phyloP scores from a whole-genome alignment of 2,888 invertebrate genomes.

The Dicranocentrus wangi region DNA sequence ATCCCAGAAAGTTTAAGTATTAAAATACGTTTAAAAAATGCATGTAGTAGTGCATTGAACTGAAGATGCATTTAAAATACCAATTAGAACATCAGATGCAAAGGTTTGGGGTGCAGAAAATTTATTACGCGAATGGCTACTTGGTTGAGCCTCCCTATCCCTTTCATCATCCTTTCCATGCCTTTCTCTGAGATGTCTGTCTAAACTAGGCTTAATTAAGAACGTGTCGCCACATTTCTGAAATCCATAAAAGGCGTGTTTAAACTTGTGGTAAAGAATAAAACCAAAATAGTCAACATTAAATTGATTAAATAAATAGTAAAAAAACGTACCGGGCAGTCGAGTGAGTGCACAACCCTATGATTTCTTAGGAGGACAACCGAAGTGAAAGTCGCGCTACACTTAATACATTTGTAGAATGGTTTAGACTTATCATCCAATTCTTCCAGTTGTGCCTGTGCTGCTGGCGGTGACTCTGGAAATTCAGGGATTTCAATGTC shows the following conservation, averaged over 20 bases:
- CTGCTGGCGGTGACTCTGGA: too few relatives aligned
- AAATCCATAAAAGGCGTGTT: too few relatives aligned
- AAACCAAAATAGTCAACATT: constrained; percentile 3
- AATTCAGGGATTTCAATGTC: not conserved
- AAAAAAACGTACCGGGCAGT: constrained; percentile 30
- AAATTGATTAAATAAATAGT: not conserved
- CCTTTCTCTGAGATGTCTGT: constrained; percentile 39
- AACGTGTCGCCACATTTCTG: constrained; percentile 46
- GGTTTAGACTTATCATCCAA: constrained; percentile 8
- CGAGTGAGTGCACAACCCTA: constrained; percentile 37
- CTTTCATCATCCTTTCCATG: constrained; percentile 4
- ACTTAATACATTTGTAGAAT: constrained; percentile 46
- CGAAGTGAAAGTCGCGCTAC: constrained; percentile 31
- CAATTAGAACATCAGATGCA: constrained; percentile 49
- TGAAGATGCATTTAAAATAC: constrained; percentile 12
- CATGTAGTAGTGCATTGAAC: not conserved
- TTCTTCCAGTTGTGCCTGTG: not conserved
- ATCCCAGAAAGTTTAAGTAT: too few relatives aligned
- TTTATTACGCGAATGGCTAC: not conserved
- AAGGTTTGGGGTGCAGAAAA: constrained; percentile 13
- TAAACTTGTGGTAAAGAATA: not conserved
- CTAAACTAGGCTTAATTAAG: constrained; percentile 35
- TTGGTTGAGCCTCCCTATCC: not conserved
- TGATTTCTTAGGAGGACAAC: constrained; percentile 45
- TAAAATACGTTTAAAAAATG: not conserved